These are phyloP conservation scores for Andrena trimmerana DNA, from an alignment of 2,888 invertebrate genomes.

Conservation along the genomic window DNA sequence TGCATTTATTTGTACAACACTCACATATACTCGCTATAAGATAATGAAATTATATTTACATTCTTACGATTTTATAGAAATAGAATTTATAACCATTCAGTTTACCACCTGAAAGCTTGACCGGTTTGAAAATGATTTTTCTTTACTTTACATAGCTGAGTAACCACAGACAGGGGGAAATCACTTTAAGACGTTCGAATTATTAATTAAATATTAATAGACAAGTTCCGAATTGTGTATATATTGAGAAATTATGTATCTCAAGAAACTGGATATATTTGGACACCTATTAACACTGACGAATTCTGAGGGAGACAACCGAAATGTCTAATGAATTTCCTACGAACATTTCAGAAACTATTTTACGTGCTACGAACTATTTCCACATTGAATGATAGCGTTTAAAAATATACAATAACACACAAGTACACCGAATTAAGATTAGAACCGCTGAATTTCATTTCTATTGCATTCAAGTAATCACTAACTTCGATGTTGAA, in stretches of 20 bases:
- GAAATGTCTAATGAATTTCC: not conserved
- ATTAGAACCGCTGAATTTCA: not conserved
- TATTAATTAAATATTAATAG: constrained; percentile 10
- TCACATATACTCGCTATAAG: constrained; percentile 19
- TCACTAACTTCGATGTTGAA: not conserved
- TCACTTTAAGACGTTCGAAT: constrained; percentile 7
- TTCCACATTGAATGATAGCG: constrained; percentile 14
- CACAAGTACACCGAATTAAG: constrained; percentile 22
- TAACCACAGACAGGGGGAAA: constrained; percentile 7
- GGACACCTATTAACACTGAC: not conserved
- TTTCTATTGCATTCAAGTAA: not conserved
- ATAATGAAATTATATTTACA: constrained; percentile 13
- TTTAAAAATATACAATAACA: not conserved
- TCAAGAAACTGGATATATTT: constrained; percentile 10
- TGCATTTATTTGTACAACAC: constrained; percentile 7
- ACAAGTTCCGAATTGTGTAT: not conserved
- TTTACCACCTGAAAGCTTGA: constrained; percentile 8
- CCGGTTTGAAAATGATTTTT: constrained; percentile 11
- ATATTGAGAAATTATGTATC: not conserved
- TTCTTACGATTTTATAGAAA: constrained; percentile 30
- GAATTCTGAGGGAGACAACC: not conserved
- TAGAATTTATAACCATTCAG: constrained; percentile 7
- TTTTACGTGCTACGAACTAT: not conserved
- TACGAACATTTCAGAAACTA: constrained; percentile 1
- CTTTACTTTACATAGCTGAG: not conserved